Evolutionary conservation across 2,113 vertebrate genomes (phyloP).

Genomic region (Spilogale gracilis): DNA sequence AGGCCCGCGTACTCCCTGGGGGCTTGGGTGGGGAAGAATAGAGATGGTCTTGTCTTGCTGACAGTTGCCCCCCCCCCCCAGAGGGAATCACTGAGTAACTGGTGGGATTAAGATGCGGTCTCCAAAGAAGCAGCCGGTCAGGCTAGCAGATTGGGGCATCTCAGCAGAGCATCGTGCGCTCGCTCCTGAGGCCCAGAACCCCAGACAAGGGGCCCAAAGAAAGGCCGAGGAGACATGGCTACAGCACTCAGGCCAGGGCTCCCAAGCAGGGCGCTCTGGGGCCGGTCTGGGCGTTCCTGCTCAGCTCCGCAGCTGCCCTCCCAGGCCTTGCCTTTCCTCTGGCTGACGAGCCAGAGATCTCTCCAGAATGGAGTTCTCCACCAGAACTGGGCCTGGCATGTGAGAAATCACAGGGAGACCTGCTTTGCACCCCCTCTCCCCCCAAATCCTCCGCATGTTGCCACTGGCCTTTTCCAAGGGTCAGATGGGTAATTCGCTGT

Average conservation of each 20-base stretch:
- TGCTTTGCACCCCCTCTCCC: not conserved
- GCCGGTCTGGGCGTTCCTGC: not conserved
- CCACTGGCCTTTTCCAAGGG: not conserved
- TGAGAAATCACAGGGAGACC: not conserved
- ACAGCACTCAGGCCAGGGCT: not conserved
- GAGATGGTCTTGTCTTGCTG: fast-evolving
- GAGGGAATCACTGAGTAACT: not conserved
- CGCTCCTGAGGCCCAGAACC: not conserved
- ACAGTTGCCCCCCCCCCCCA: not conserved
- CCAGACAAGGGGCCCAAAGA: not conserved
- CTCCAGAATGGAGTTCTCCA: not conserved
- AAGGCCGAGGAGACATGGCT: not conserved
- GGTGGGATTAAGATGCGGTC: not conserved
- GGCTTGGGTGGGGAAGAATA: fast-evolving
- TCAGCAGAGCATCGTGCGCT: not conserved
- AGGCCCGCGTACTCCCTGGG: not conserved
- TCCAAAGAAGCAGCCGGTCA: not conserved
- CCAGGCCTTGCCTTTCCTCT: not conserved
- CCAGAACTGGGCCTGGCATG: not conserved
- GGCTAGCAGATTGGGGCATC: not conserved
- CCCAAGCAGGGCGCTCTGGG: not conserved
- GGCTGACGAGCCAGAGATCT: fast-evolving
- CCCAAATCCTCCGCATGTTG: not conserved
- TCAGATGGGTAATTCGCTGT: not conserved
- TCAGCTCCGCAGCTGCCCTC: not conserved